These are phyloP conservation scores for Sylvia atricapilla DNA, from an alignment of 2,113 vertebrate genomes.

Conservation along the genomic window DNA sequence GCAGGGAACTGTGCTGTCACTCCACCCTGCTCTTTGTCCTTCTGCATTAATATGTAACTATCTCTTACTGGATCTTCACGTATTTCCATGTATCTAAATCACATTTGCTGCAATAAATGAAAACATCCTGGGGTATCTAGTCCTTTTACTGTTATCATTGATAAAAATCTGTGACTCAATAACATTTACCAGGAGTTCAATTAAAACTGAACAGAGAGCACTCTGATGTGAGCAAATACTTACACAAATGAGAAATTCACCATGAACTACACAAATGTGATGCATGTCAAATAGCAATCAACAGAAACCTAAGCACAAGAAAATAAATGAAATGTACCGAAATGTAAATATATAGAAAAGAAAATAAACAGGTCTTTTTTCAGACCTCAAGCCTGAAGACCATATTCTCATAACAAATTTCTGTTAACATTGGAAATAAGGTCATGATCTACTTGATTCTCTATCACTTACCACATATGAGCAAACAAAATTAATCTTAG, in stretches of 20 bases:
- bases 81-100: background rate
- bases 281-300: background rate
- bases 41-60: background rate
- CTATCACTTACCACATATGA: background rate
- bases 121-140: background rate
- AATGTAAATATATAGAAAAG: background rate
- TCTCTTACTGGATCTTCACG: background rate
- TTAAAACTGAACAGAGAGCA: conserved; percentile 47
- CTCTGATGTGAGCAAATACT: background rate
- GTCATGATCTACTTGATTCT: background rate
- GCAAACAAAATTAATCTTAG: background rate
- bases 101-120: background rate
- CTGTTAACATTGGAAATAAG: background rate
- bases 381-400: background rate
- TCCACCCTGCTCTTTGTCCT: background rate
- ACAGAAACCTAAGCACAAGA: background rate
- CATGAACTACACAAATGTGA: background rate
- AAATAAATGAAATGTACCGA: too few species aligned
- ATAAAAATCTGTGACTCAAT: background rate
- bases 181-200: conserved; percentile 23
- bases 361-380: background rate
- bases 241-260: background rate
- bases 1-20: background rate
- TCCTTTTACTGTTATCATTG: background rate
- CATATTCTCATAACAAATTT: background rate